Evolutionary conservation across 2,888 invertebrate genomes (phyloP).

Genomic region (Drosophila gaucha): DNA sequence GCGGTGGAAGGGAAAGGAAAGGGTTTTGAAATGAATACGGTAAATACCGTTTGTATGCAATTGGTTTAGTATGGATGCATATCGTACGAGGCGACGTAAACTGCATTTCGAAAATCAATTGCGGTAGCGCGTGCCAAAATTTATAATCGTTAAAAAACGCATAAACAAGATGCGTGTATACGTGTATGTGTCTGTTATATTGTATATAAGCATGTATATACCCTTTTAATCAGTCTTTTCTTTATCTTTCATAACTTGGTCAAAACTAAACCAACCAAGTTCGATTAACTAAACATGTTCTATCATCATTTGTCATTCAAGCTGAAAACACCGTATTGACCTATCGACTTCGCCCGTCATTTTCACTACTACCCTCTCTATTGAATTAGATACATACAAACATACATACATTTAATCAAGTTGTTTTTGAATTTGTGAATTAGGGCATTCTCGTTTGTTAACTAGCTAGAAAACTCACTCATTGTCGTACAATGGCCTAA

Average conservation of each 20-base stretch:
- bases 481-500: constrained; percentile 55
- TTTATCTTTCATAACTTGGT: neutral
- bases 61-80: neutral
- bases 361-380: neutral
- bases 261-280: constrained; percentile 2
- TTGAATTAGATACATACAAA: neutral
- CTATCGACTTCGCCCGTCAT: neutral
- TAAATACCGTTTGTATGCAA: constrained; percentile 6
- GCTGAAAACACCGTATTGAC: neutral
- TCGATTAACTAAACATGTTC: constrained; percentile 3
- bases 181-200: neutral
- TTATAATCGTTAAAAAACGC: constrained; percentile 1
- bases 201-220: neutral
- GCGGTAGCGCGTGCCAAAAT: constrained; percentile 13
- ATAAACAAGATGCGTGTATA: neutral
- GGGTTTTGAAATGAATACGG: constrained; percentile 3
- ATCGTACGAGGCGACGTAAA: neutral
- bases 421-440: constrained; percentile 6
- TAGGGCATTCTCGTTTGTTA: constrained; percentile 17
- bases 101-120: constrained; percentile 1
- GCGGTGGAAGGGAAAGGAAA: constrained; percentile 4
- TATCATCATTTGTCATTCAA: constrained; percentile 1
- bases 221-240: neutral
- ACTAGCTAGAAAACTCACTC: constrained; percentile 24
- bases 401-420: neutral